Percentiles rank a stretch among this genome's conserved stretches.
Conservation (phyloP, 2,888 invertebrate species). For the Panorpa germanica region DNA sequence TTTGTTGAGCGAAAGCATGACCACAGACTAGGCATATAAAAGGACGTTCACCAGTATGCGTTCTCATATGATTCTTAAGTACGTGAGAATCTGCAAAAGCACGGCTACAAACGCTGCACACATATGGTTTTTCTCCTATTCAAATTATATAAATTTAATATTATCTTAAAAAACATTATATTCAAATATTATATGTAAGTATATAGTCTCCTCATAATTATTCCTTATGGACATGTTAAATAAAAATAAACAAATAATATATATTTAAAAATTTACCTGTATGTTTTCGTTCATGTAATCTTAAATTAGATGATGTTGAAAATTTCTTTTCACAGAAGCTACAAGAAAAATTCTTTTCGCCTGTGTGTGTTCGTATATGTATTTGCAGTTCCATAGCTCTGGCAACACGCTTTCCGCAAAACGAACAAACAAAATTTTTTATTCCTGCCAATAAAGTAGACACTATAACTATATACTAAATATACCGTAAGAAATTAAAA, state of each 20-base stretch:
- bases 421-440: constrained; percentile 10
- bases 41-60: constrained; percentile 10
- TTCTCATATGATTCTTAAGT: constrained; percentile 10
- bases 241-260: neutral
- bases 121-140: constrained; percentile 11
- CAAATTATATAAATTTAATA: constrained; percentile 1
- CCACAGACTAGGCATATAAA: constrained; percentile 8
- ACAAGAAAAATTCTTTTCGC: constrained; percentile 10
- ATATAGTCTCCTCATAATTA: too few species aligned
- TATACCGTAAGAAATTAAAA: too few species aligned
- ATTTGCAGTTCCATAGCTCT: constrained; percentile 10
- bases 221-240: too few species aligned
- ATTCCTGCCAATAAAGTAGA: too few species aligned
- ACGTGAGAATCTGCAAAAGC: constrained; percentile 11
- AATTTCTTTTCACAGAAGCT: constrained; percentile 9
- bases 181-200: neutral
- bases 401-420: constrained; percentile 11
- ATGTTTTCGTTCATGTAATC: constrained; percentile 10
- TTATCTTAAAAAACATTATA: neutral
- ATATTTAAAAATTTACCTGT: constrained; percentile 9
- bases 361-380: constrained; percentile 11
- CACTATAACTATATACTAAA: too few species aligned
- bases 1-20: constrained; percentile 9
- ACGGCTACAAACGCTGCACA: constrained; percentile 9
- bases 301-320: constrained; percentile 9